Conservation (phyloP, 2,888 invertebrate species). For the Andrena dorsata region DNA sequence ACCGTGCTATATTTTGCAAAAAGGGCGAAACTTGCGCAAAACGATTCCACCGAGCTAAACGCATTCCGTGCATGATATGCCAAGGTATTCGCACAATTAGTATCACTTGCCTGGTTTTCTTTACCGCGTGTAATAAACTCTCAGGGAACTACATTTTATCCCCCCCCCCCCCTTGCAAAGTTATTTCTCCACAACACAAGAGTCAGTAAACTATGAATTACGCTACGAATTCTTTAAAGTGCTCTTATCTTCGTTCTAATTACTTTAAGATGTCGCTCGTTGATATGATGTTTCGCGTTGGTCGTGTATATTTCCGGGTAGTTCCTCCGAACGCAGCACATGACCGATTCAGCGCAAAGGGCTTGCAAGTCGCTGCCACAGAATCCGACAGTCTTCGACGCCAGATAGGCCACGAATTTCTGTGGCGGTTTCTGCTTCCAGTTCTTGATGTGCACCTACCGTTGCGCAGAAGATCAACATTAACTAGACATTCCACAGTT, state of each 20-base stretch:
- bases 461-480: slow-evolving; percentile 7
- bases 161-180: too few species aligned
- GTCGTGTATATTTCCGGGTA: slow-evolving; percentile 88
- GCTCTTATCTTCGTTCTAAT: slow-evolving; percentile 3
- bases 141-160: too few species aligned
- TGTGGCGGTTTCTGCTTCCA: slow-evolving; percentile 86
- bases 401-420: slow-evolving; percentile 86
- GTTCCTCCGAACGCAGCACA: slow-evolving; percentile 87
- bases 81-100: too few species aligned
- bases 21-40: too few species aligned
- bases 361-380: slow-evolving; percentile 89
- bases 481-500: not conserved
- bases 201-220: too few species aligned
- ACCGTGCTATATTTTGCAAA: too few species aligned
- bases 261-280: slow-evolving; percentile 88
- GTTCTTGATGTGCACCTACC: slow-evolving; percentile 84
- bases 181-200: too few species aligned
- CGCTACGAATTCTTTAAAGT: too few species aligned
- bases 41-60: too few species aligned
- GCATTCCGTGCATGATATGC: too few species aligned
- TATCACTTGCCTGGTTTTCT: too few species aligned
- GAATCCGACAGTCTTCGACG: slow-evolving; percentile 87
- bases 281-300: slow-evolving; percentile 86
- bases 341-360: slow-evolving; percentile 88
- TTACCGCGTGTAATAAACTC: too few species aligned